These are phyloP conservation scores for Cremastobaeus sp. DNA, from an alignment of 2,888 invertebrate genomes.

Conservation along the genomic window DNA sequence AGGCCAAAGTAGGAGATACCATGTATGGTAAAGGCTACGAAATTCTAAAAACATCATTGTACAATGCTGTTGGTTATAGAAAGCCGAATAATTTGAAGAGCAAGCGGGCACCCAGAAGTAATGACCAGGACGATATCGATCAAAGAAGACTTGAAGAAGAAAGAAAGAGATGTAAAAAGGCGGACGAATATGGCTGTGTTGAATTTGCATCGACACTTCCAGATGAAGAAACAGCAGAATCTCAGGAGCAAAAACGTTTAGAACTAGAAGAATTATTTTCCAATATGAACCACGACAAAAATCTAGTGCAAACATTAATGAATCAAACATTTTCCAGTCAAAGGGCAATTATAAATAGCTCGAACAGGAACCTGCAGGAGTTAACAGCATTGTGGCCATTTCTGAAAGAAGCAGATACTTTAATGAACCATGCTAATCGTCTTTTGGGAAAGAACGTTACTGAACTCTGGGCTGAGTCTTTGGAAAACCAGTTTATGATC, in stretches of 20 bases:
- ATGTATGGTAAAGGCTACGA: conserved; percentile 21
- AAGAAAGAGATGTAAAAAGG: background rate
- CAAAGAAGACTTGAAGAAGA: background rate
- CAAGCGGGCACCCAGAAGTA: background rate
- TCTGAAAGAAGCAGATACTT: conserved; percentile 13
- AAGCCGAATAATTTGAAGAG: background rate
- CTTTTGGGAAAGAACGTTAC: conserved; percentile 25
- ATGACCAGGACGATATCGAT: conserved; percentile 27
- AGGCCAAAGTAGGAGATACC: conserved; percentile 5
- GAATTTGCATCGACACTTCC: background rate
- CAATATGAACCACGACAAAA: background rate
- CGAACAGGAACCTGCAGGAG: background rate
- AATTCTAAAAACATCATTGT: conserved; percentile 16
- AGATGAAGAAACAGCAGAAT: background rate
- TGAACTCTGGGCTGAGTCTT: conserved; percentile 12
- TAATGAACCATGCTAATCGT: conserved; percentile 15
- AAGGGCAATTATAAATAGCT: conserved; percentile 16
- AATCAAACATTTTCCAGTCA: conserved; percentile 25
- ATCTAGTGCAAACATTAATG: conserved; percentile 18
- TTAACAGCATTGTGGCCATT: conserved; percentile 36
- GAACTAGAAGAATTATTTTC: background rate
- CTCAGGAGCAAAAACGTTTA: background rate
- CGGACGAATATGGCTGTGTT: conserved; percentile 39
- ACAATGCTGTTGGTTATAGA: conserved; percentile 28
- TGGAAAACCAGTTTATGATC: conserved; percentile 13